Conservation (phyloP, 2,797 vertebrate species). For the Thripadectes ignobilis region DNA sequence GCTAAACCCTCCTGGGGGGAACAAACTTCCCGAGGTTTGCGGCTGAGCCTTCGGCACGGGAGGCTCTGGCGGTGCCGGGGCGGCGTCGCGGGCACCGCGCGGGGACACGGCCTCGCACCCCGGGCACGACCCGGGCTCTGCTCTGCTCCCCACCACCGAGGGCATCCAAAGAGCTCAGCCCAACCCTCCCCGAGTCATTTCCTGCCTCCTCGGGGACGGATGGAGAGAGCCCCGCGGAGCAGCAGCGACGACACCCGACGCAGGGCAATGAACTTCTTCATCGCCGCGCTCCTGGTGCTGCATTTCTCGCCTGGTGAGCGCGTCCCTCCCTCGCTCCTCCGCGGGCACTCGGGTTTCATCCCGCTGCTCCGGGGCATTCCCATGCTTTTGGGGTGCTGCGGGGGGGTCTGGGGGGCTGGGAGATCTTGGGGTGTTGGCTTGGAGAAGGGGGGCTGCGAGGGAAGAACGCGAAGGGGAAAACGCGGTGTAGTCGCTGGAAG, state of each 20-base stretch:
- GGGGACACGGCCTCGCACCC: rapidly evolving
- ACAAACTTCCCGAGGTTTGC: background rate
- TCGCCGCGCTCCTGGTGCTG: background rate
- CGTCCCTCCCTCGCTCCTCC: no score
- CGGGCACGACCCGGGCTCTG: background rate
- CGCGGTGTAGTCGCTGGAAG: rapidly evolving
- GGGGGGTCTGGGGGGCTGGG: no score
- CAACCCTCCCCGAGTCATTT: background rate
- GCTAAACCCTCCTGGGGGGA: background rate
- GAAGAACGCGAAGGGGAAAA: rapidly evolving
- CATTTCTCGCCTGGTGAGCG: background rate
- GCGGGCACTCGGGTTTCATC: rapidly evolving
- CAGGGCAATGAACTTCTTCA: background rate
- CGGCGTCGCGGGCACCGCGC: background rate
- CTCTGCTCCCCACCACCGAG: rapidly evolving
- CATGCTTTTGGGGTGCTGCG: rapidly evolving
- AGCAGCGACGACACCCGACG: rapidly evolving
- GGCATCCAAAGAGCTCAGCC: background rate
- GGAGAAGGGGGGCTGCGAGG: background rate
- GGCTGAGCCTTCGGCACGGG: background rate
- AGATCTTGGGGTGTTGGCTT: background rate
- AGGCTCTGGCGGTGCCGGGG: rapidly evolving
- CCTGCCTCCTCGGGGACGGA: background rate
- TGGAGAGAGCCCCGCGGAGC: background rate
- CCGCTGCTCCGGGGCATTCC: background rate